Evolutionary conservation across 2,888 invertebrate genomes (phyloP).

Genomic region (Eremobia ochroleuca): DNA sequence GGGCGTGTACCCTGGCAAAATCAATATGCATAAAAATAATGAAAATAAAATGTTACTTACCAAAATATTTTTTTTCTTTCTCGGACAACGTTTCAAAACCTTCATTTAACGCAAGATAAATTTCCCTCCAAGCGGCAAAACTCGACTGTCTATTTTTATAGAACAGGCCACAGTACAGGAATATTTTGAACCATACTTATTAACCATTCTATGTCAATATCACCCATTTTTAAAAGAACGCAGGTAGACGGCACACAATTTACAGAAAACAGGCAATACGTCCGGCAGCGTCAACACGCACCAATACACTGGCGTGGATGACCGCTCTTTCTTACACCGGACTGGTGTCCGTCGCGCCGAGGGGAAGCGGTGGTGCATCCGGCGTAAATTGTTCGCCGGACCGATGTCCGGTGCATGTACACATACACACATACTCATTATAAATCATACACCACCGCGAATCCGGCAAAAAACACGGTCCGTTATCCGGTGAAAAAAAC

Average conservation of each 20-base stretch:
- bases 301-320: slow-evolving; percentile 58
- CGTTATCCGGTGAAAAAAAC: slow-evolving; percentile 28
- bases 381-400: slow-evolving; percentile 66
- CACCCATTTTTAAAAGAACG: slow-evolving; percentile 43
- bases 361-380: slow-evolving; percentile 64
- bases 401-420: not conserved
- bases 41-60: slow-evolving; percentile 61
- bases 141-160: no score
- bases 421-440: no score
- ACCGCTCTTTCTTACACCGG: no score
- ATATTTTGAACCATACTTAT: slow-evolving; percentile 67
- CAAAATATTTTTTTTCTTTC: slow-evolving; percentile 36
- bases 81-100: slow-evolving; percentile 37
- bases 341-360: slow-evolving; percentile 62
- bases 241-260: slow-evolving; percentile 64
- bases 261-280: slow-evolving; percentile 63
- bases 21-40: slow-evolving; percentile 60
- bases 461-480: no score
- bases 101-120: slow-evolving; percentile 64
- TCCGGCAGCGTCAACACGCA: slow-evolving; percentile 65
- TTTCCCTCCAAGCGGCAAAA: slow-evolving; percentile 59
- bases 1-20: slow-evolving; percentile 62
- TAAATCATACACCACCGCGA: no score
- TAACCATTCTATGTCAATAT: slow-evolving; percentile 49
- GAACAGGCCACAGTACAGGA: slow-evolving; percentile 47